phyloP scores from a whole-genome alignment of 2,888 invertebrate genomes.

The Anthoptus insignis region DNA sequence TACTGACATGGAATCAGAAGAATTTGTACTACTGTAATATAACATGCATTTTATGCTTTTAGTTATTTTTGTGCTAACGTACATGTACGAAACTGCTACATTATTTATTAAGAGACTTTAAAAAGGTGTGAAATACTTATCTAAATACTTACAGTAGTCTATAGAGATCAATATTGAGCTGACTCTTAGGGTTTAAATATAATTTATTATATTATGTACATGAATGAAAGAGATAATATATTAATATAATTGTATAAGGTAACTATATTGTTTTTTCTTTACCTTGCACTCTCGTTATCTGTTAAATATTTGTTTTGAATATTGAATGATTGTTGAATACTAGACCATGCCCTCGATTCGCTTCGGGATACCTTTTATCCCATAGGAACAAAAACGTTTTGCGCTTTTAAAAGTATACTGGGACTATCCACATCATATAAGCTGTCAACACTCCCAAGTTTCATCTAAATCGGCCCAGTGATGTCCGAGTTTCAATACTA shows the following conservation, averaged over 20 bases:
- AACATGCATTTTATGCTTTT: constrained; percentile 31
- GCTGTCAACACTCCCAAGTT: too few relatives aligned
- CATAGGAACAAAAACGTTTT: too few relatives aligned
- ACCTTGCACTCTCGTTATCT: constrained; percentile 2
- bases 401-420: too few relatives aligned
- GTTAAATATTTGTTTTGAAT: too few relatives aligned
- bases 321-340: too few relatives aligned
- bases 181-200: constrained; percentile 23
- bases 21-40: constrained; percentile 89
- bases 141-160: constrained; percentile 22
- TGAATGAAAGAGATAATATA: constrained; percentile 29
- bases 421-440: too few relatives aligned
- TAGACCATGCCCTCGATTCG: too few relatives aligned
- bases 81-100: constrained; percentile 14
- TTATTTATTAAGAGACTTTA: constrained; percentile 21
- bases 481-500: too few relatives aligned
- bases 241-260: constrained; percentile 12
- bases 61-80: constrained; percentile 17
- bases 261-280: constrained; percentile 6
- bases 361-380: too few relatives aligned
- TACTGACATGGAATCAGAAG: constrained; percentile 90
- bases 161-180: constrained; percentile 21
- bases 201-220: constrained; percentile 25
- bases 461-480: too few relatives aligned
- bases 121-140: constrained; percentile 23